A percentile compares a stretch with the other conserved stretches of the same genome.
These are phyloP conservation scores for Natator depressus DNA, from an alignment of 2,113 vertebrate species.

Conservation along the genomic window DNA sequence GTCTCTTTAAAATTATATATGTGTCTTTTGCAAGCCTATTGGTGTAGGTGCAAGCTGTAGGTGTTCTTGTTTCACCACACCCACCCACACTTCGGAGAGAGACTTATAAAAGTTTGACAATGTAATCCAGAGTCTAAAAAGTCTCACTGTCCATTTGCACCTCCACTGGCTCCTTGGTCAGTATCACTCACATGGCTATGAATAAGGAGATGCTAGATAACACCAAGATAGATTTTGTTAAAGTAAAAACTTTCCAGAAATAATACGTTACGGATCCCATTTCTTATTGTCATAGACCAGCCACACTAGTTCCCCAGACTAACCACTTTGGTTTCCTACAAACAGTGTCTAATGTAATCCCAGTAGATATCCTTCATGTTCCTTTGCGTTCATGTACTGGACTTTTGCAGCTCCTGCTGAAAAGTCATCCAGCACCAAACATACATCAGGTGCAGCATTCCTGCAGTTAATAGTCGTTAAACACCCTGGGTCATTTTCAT, in stretches of 20 bases:
- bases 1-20: slow-evolving; percentile 18
- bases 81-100: background rate
- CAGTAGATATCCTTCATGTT: background rate
- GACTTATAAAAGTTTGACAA: background rate
- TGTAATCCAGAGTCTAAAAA: background rate
- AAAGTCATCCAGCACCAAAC: background rate
- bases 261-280: background rate
- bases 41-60: background rate
- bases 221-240: background rate
- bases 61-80: background rate
- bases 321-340: background rate
- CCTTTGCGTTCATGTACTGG: background rate
- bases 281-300: background rate
- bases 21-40: background rate
- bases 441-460: background rate
- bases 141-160: background rate
- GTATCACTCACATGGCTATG: fast-evolving
- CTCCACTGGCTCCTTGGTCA: background rate
- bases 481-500: background rate
- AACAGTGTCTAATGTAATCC: background rate
- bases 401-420: background rate
- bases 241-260: background rate
- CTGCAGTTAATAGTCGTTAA: background rate
- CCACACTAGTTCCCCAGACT: background rate
- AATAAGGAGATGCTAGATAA: slow-evolving; percentile 15